Evolutionary conservation across 2,113 vertebrate species (phyloP).

Genomic region (Promerops cafer): DNA sequence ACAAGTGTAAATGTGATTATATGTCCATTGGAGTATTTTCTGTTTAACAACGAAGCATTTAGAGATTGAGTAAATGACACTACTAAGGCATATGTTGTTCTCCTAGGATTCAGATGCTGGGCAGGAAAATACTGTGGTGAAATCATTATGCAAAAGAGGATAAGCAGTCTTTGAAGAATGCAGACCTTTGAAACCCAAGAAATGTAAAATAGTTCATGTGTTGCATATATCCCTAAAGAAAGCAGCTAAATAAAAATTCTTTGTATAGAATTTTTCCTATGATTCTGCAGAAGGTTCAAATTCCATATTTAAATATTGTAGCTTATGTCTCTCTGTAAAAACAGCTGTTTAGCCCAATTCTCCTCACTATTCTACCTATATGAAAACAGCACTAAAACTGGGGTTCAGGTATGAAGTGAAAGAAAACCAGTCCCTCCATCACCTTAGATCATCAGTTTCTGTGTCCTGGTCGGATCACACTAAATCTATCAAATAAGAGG

Average conservation of each 20-base stretch:
- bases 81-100: not conserved
- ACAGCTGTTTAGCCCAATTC: not conserved
- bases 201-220: not conserved
- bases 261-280: not conserved
- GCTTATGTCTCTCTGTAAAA: not conserved
- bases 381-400: not conserved
- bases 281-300: not conserved
- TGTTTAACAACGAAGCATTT: not conserved
- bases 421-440: not conserved
- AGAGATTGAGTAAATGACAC: not conserved
- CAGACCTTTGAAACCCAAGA: not conserved
- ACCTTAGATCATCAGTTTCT: not conserved
- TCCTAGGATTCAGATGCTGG: not conserved
- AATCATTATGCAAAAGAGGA: not conserved
- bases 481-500: not conserved
- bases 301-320: not conserved
- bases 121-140: constrained; percentile 24
- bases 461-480: not conserved
- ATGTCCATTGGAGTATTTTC: not conserved
- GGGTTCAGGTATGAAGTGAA: not conserved
- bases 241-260: not conserved
- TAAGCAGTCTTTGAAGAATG: not conserved
- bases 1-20: not conserved
- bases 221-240: not conserved
- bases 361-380: not conserved